These are phyloP conservation scores for Acrossocheilus fasciatus DNA, from an alignment of 2,797 vertebrate species.

Conservation along the genomic window DNA sequence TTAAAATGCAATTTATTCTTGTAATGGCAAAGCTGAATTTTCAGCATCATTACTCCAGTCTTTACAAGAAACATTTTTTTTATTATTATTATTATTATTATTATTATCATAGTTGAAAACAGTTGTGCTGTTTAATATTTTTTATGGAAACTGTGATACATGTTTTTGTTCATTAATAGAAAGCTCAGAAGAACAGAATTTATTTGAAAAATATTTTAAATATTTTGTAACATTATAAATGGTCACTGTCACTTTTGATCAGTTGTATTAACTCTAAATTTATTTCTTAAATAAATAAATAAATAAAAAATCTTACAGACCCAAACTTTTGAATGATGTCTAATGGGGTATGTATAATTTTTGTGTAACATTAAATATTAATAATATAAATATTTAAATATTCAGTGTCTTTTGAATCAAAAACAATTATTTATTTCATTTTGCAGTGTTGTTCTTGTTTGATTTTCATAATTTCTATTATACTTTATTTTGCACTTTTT, in stretches of 20 bases:
- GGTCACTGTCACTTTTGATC: background rate
- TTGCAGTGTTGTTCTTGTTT: background rate
- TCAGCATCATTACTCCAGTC: too few species aligned
- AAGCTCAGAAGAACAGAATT: background rate
- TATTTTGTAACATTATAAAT: background rate
- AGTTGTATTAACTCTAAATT: background rate
- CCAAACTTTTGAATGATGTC: too few species aligned
- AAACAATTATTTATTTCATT: background rate
- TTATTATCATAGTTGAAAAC: too few species aligned
- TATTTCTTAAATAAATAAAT: too few species aligned
- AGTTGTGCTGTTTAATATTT: background rate
- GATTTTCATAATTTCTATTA: background rate
- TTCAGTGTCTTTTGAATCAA: background rate
- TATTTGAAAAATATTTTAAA: background rate
- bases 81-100: too few species aligned
- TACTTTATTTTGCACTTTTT: background rate
- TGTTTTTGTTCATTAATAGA: too few species aligned
- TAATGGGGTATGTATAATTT: background rate
- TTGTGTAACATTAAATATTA: background rate
- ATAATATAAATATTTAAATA: background rate
- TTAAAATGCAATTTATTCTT: background rate
- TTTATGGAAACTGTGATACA: too few species aligned
- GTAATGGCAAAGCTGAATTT: background rate
- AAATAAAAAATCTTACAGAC: too few species aligned
- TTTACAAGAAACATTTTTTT: background rate